Base-by-base conservation (phyloP, 2,797 vertebrate genomes). In the Melanotaenia pygmaea region DNA sequence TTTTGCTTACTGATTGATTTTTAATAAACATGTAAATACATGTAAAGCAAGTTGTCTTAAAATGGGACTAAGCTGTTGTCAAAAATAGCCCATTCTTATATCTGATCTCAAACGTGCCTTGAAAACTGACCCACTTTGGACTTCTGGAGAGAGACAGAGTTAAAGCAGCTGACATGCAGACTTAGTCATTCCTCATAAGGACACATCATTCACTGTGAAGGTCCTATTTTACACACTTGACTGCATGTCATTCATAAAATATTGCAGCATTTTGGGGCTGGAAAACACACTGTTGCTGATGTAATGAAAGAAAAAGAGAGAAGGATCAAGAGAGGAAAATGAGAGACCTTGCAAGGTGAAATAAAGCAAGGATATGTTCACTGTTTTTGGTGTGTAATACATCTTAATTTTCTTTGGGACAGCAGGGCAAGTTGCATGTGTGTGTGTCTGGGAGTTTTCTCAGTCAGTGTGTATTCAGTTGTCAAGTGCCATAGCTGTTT, bases 371-470 rank as follows among this genome's bases (percentile, higher is more conserved):
- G 82, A 68, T 63, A 2, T 72, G 57, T 59, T 70, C 12, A 56
- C 56, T 83, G 71, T 47, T 83, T 83, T 73, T 66, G 51, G 71
- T 28, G 45, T 79, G 75, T 86, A 80, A 85, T 84, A 83, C 70
- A 80, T 85, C 73, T 75, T 82, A 67, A 86, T 90, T 53, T 80
- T 68, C 45, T 74, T 66, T 47, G 22, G 68, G 70, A 74, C 67
- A 64, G 69, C 37, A 30, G 54, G 60, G 65, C 65, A 70, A 67
- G 58, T 38, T 75, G 54, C 0, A 13, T 26, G 53, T 65, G 37
- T 50, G 57, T 58, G 34, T 56, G 1, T 71, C 51, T 61, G 35
- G n/a, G 37, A 4, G 64, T 64, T 32, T 72, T 60, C 71, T 70
- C 40, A 72, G 65, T 73, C 20, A 3, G 63, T 77, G 43, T 72